Evolutionary conservation across 2,888 invertebrate genomes (phyloP).

Genomic region (Agrotis ipsilon): DNA sequence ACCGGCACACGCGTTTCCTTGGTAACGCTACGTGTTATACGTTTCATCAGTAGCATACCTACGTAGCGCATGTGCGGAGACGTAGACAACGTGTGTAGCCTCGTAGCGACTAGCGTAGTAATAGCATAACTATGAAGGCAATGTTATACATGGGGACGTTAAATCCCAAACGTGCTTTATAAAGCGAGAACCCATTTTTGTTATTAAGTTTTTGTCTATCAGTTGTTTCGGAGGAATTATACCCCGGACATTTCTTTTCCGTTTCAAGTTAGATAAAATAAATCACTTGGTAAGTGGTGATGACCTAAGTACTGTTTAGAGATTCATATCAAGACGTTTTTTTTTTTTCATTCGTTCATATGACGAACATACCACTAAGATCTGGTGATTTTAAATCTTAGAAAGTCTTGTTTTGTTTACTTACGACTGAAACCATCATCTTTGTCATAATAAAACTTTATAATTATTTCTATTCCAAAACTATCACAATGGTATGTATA

Average conservation of each 20-base stretch:
- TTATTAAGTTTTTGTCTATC: background rate
- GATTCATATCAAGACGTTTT: no score
- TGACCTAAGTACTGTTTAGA: no score
- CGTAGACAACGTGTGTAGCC: no score
- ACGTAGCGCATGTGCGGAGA: no score
- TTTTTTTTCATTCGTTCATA: no score
- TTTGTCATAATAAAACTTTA: background rate
- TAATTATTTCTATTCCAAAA: conserved; percentile 59
- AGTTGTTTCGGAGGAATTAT: background rate
- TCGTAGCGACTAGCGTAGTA: background rate
- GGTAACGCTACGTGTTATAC: background rate
- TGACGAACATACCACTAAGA: background rate
- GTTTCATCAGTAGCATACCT: background rate
- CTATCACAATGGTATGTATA: conserved; percentile 77
- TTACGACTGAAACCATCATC: conserved; percentile 20
- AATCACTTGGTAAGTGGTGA: background rate
- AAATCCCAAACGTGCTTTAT: no score
- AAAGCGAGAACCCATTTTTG: background rate
- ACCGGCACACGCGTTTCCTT: background rate
- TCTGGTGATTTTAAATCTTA: background rate
- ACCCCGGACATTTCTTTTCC: background rate
- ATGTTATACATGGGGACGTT: no score
- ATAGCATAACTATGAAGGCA: background rate
- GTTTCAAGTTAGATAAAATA: background rate
- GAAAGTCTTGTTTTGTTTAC: background rate